Conservation (phyloP, 2,888 invertebrate genomes). For the Tipula helvola region DNA sequence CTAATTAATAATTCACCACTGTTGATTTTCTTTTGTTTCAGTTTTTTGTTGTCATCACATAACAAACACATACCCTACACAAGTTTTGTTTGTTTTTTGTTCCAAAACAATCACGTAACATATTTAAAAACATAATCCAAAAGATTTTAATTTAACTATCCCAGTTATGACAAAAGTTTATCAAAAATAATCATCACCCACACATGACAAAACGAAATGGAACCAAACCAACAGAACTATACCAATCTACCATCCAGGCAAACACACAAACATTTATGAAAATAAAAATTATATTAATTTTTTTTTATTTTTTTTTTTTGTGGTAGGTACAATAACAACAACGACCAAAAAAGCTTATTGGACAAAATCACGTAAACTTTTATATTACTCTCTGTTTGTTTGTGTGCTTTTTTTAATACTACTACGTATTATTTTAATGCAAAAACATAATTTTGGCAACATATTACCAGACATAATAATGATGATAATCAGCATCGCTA, state of each 20-base stretch:
- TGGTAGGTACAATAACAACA: not conserved
- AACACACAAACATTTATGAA: not conserved
- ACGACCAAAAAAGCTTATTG: not conserved
- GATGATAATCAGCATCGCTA: not conserved
- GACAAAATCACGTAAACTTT: slow-evolving; percentile 4
- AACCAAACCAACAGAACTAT: not conserved
- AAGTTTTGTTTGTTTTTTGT: not conserved
- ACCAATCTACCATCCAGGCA: too few species aligned
- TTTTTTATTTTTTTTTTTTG: not conserved
- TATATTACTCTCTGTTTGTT: not conserved
- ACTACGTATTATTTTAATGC: not conserved
- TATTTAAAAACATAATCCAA: not conserved
- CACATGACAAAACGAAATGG: not conserved
- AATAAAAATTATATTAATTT: not conserved
- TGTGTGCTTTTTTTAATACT: not conserved
- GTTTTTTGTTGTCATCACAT: not conserved
- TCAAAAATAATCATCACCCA: not conserved
- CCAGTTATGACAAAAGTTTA: not conserved
- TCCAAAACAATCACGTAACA: not conserved
- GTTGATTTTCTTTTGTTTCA: not conserved
- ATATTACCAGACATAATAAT: not conserved
- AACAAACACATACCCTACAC: not conserved
- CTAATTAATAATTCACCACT: not conserved
- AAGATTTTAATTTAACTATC: not conserved
- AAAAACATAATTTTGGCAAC: not conserved